Evolutionary conservation across 2,113 vertebrate species (phyloP).

Genomic region (Poecilia latipinna): DNA sequence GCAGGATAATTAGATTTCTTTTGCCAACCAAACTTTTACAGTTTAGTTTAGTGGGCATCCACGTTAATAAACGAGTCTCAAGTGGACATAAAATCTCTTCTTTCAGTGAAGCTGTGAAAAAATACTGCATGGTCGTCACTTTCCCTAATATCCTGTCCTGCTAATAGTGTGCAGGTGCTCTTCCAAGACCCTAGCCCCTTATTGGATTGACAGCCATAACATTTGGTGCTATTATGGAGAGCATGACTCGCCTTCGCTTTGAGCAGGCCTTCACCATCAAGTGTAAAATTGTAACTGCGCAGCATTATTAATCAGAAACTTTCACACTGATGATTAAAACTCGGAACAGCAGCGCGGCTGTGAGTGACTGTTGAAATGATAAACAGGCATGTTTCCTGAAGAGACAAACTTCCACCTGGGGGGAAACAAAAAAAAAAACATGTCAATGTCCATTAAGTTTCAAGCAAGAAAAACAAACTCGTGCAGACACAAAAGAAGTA

Average conservation of each 20-base stretch:
- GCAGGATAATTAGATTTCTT: constrained; percentile 14
- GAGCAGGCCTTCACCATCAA: neutral
- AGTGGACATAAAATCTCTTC: constrained; percentile 8
- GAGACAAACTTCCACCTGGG: neutral
- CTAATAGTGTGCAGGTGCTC: constrained; percentile 51
- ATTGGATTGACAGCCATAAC: constrained; percentile 3
- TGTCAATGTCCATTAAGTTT: neutral
- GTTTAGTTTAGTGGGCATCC: constrained; percentile 7
- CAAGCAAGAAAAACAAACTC: constrained; percentile 1
- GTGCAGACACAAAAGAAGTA: neutral
- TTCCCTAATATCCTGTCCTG: constrained; percentile 26
- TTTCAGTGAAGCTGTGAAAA: constrained; percentile 32
- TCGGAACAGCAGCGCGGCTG: too few species aligned
- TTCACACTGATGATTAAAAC: neutral
- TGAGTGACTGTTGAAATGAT: neutral
- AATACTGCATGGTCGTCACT: constrained; percentile 33
- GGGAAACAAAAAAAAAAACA: neutral
- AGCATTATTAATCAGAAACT: neutral
- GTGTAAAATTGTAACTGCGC: neutral
- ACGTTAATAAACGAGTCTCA: constrained; percentile 14
- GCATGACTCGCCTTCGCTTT: neutral
- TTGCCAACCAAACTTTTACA: neutral
- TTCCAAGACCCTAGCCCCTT: neutral
- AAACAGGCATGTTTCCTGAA: neutral
- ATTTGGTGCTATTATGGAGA: neutral